Evolutionary conservation across 2,113 vertebrate species (phyloP).

Genomic region (Platycercus adscitus): DNA sequence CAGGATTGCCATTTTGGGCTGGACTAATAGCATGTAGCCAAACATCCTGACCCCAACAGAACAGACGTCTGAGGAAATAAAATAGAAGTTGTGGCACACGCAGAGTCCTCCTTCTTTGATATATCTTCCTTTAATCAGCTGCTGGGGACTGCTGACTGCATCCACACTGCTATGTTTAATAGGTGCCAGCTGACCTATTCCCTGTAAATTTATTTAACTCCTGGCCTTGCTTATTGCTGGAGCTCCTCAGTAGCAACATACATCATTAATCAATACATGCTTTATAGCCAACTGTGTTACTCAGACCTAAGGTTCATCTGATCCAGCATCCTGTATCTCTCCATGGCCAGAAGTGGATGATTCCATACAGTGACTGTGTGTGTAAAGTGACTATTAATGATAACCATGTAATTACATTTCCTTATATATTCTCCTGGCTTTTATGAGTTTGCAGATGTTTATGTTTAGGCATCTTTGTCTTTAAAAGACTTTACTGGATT

Average conservation of each 20-base stretch:
- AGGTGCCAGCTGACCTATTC: background rate
- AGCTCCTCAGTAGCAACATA: background rate
- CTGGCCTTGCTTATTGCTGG: background rate
- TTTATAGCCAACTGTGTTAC: background rate
- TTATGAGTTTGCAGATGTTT: background rate
- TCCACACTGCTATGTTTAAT: background rate
- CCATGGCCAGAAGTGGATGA: rapidly evolving
- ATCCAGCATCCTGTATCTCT: background rate
- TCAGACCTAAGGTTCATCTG: background rate
- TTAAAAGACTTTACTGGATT: background rate
- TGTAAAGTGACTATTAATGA: background rate
- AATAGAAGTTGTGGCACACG: background rate
- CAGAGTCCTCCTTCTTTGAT: background rate
- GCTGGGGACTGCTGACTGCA: background rate
- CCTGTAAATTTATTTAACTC: background rate
- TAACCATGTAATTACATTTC: background rate
- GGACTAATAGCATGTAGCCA: background rate
- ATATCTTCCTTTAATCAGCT: background rate
- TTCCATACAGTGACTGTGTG: background rate
- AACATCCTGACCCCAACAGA: background rate
- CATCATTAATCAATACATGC: background rate
- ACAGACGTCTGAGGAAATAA: background rate
- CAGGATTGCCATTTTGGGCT: background rate
- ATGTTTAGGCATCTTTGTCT: background rate
- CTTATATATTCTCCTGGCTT: background rate